phyloP scores from a whole-genome alignment of 2,888 invertebrate species.

The Rhopalosiphum nymphaeae region DNA sequence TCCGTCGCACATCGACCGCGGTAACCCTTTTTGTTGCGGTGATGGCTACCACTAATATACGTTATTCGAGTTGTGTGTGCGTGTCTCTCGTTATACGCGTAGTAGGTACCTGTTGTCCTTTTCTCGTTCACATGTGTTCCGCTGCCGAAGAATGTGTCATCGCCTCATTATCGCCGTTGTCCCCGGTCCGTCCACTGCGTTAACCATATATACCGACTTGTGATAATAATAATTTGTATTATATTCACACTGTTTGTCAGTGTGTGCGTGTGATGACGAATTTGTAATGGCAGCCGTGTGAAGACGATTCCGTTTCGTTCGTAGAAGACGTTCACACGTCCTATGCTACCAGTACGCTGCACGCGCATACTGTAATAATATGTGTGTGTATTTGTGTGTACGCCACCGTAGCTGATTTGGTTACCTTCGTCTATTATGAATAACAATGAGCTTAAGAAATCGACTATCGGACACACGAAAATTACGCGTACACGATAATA shows the following conservation, averaged over 20 bases:
- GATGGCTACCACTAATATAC: neutral
- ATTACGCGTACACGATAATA: neutral
- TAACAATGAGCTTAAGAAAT: slow-evolving; percentile 58
- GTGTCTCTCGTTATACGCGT: neutral
- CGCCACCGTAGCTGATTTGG: slow-evolving; percentile 60
- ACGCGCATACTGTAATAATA: neutral
- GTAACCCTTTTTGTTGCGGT: slow-evolving; percentile 53
- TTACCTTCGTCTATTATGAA: slow-evolving; percentile 56
- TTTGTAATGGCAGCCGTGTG: slow-evolving; percentile 59
- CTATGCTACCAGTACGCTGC: neutral
- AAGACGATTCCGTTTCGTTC: slow-evolving; percentile 28
- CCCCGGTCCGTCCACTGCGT: neutral
- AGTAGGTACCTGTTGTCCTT: slow-evolving; percentile 32
- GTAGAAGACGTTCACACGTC: slow-evolving; percentile 56
- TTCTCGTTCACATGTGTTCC: neutral
- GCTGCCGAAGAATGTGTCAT: slow-evolving; percentile 48
- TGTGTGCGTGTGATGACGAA: slow-evolving; percentile 48
- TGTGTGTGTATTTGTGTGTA: neutral
- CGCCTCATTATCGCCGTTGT: neutral
- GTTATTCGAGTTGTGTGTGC: neutral
- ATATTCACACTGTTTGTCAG: slow-evolving; percentile 14
- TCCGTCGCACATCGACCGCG: slow-evolving; percentile 23
- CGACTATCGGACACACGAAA: slow-evolving; percentile 29
- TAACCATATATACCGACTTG: neutral
- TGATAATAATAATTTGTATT: slow-evolving; percentile 17